Percentiles rank a stretch among this genome's conserved stretches.
phyloP scores from a whole-genome alignment of 2,113 vertebrate genomes.

The Pagrus major region DNA sequence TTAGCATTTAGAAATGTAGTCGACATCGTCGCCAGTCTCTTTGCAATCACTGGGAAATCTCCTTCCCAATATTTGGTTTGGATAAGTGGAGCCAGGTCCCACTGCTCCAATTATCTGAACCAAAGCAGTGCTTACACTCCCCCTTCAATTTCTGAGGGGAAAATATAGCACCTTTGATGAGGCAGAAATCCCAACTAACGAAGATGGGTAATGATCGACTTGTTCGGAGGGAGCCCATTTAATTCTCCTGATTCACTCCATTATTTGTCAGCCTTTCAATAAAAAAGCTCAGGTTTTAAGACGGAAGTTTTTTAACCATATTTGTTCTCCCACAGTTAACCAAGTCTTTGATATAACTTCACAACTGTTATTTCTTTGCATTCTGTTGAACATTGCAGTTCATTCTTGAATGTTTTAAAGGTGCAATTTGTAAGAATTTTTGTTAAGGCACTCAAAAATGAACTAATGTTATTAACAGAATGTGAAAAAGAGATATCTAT shows the following conservation, averaged over 20 bases:
- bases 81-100: conserved; percentile 45
- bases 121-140: conserved; percentile 23
- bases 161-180: conserved; percentile 65
- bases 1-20: conserved; percentile 52
- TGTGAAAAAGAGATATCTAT: no score
- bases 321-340: conserved; percentile 12
- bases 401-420: no score
- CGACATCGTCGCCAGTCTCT: conserved; percentile 43
- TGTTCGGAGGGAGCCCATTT: conserved; percentile 31
- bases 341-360: no score
- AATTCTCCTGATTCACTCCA: conserved; percentile 15
- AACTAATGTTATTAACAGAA: no score
- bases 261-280: conserved; percentile 25
- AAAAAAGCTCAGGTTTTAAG: conserved; percentile 10
- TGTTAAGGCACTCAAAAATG: no score
- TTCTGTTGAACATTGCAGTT: no score
- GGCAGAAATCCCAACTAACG: conserved; percentile 38
- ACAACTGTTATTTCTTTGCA: no score
- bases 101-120: conserved; percentile 61
- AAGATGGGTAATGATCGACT: conserved; percentile 47
- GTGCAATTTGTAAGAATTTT: no score
- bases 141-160: conserved; percentile 34
- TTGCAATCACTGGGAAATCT: conserved; percentile 1
- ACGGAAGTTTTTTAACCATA: not conserved
- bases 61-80: conserved; percentile 31